These are phyloP conservation scores for Bellardia pandia DNA, from an alignment of 2,888 invertebrate species.

Conservation along the genomic window DNA sequence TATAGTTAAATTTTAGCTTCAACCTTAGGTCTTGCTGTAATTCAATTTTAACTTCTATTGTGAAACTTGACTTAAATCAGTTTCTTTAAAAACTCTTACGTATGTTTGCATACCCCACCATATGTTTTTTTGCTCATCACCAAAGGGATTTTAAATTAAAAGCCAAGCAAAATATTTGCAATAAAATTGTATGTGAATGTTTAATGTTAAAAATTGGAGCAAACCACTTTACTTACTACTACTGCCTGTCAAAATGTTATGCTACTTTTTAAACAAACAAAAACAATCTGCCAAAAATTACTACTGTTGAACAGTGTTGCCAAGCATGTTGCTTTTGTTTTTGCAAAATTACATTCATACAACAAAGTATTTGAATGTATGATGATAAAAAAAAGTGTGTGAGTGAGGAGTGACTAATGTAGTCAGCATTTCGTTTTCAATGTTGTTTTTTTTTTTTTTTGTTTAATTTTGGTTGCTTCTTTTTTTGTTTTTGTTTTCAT, in stretches of 20 bases:
- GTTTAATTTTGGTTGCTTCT: too few relatives aligned
- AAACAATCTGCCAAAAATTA: not conserved
- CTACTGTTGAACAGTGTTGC: not conserved
- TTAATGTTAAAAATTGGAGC: too few relatives aligned
- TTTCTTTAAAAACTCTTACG: too few relatives aligned
- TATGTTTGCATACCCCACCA: too few relatives aligned
- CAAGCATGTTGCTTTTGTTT: not conserved
- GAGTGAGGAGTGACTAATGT: conserved; percentile 47
- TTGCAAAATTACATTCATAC: conserved; percentile 14
- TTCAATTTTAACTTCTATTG: too few relatives aligned
- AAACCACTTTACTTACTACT: not conserved
- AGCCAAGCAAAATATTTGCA: too few relatives aligned
- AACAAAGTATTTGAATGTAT: conserved; percentile 2
- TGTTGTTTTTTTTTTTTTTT: not conserved
- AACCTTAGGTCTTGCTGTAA: too few relatives aligned
- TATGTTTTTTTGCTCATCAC: too few relatives aligned
- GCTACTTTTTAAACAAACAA: conserved; percentile 7
- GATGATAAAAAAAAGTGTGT: not conserved
- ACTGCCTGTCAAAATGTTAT: not conserved
- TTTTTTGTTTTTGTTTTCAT: conserved; percentile 26
- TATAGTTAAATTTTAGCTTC: too few relatives aligned
- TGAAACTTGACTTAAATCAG: too few relatives aligned
- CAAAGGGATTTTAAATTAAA: too few relatives aligned
- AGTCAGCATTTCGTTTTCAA: conserved; percentile 47
- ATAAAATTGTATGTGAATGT: too few relatives aligned